A percentile compares a stretch with the other conserved stretches of the same genome.
These are phyloP conservation scores for Laterallus jamaicensis DNA, from an alignment of 2,113 vertebrate genomes.

Conservation along the genomic window DNA sequence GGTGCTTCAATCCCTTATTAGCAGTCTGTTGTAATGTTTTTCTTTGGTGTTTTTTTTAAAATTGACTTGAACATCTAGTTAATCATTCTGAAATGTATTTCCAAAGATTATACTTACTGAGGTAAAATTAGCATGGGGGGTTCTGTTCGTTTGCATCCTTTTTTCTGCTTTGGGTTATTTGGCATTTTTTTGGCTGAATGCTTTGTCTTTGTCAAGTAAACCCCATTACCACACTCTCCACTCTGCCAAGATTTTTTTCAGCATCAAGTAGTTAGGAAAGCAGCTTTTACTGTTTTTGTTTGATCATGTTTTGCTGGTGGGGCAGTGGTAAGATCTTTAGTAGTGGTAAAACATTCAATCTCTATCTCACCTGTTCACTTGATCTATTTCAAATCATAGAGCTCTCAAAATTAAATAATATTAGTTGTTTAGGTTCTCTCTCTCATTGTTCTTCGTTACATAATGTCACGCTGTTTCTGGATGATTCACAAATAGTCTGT, in stretches of 20 bases:
- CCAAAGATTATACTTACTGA: neutral
- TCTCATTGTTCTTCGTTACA: neutral
- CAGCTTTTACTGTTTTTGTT: neutral
- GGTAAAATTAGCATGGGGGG: neutral
- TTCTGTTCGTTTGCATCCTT: too few species aligned
- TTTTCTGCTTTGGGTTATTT: neutral
- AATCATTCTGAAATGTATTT: neutral
- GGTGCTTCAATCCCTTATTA: fast-evolving
- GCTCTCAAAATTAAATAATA: neutral
- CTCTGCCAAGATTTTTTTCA: neutral
- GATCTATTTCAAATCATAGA: fast-evolving
- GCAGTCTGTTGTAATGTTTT: fast-evolving
- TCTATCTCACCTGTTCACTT: neutral
- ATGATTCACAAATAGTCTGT: neutral
- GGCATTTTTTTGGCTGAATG: neutral
- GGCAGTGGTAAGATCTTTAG: neutral
- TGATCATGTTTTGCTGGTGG: fast-evolving
- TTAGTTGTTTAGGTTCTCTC: neutral
- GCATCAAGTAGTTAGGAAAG: neutral
- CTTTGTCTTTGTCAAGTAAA: neutral
- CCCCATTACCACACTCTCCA: fast-evolving
- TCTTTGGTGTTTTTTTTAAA: neutral
- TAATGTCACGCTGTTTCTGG: neutral
- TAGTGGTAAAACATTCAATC: neutral
- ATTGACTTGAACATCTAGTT: neutral